Percentiles rank a stretch among this genome's conserved stretches.
Conservation (phyloP, 2,888 invertebrate genomes). For the Spialia ferax region DNA sequence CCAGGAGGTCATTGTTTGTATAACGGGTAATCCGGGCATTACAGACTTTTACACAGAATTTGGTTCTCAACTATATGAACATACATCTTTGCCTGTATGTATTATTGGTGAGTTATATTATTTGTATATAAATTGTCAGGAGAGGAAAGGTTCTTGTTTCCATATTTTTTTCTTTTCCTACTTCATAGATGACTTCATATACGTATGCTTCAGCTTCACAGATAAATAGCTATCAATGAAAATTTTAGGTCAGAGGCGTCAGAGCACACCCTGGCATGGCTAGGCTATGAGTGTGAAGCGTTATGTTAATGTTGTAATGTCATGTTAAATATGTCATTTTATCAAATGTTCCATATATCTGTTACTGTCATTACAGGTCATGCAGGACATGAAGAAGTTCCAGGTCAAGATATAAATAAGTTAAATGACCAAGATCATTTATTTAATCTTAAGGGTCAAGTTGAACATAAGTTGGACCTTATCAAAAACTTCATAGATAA, state of each 20-base stretch:
- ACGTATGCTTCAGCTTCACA: too few relatives aligned
- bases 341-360: too few relatives aligned
- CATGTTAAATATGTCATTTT: too few relatives aligned
- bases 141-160: too few relatives aligned
- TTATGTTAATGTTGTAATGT: too few relatives aligned
- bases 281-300: too few relatives aligned
- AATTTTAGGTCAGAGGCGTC: too few relatives aligned
- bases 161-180: too few relatives aligned
- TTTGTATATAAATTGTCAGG: too few relatives aligned
- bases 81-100: slow-evolving; percentile 91
- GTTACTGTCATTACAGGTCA: slow-evolving; percentile 92
- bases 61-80: slow-evolving; percentile 88
- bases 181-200: too few relatives aligned
- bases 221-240: too few relatives aligned
- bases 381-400: slow-evolving; percentile 87
- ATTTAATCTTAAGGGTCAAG: slow-evolving; percentile 93
- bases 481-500: slow-evolving; percentile 91
- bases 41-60: slow-evolving; percentile 93
- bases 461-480: slow-evolving; percentile 92
- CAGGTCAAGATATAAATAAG: slow-evolving; percentile 75
- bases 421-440: slow-evolving; percentile 85
- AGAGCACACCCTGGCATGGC: too few relatives aligned
- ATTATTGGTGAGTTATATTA: slow-evolving; percentile 87
- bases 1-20: slow-evolving; percentile 90
- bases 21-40: slow-evolving; percentile 96